Evolutionary conservation across 2,888 invertebrate species (phyloP), one percentile per base, ranked within the genome.

Genomic region (Dynastes maya): DNA sequence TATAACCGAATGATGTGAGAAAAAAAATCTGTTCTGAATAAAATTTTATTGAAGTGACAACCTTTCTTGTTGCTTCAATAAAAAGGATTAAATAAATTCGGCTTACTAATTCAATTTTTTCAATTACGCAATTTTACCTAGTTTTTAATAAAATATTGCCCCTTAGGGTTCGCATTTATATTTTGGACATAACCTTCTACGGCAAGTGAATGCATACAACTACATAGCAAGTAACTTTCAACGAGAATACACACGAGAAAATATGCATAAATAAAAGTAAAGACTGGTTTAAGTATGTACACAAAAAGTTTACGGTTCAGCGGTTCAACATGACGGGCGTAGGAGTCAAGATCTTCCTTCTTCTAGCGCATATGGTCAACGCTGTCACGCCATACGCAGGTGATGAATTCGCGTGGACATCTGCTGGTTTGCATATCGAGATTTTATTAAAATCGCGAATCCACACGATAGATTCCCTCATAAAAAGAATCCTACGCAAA

Each of bases 291-390:
- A 13, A n/a, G 16, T 16, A 58, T 2, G 22, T 27, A 22, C 22
- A 45, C 16, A 58, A 22, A 58, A 58, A 22, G 22, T 58, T 22
- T 58, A 70, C 70, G 70, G 70, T 55, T 70, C 70, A 70, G 5
- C 29, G 70, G 70, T 70, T 70, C 53, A 55, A 55, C 67, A 22
- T 53, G 32, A 27, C 22, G 13, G 53, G 70, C 70, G 70, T 70
- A 70, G 70, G 70, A 70, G 70, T 70, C 27, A 27, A 53, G 53
- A 70, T 70, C 70, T 70, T 67, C 67, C 29, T 27, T 61, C 32
- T 64, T n/a, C 37, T 29, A 53, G 32, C 70, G 53, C 70, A 70
- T 53, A 70, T 55, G 70, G 70, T 51, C 70, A 53, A 64, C 40
- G 27, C 22, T 70, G 70, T 55, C 70, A 53, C 32, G 70, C 37